Percentiles rank a stretch among this genome's conserved stretches.
phyloP scores from a whole-genome alignment of 2,113 vertebrate species.

The Delphinus delphis region DNA sequence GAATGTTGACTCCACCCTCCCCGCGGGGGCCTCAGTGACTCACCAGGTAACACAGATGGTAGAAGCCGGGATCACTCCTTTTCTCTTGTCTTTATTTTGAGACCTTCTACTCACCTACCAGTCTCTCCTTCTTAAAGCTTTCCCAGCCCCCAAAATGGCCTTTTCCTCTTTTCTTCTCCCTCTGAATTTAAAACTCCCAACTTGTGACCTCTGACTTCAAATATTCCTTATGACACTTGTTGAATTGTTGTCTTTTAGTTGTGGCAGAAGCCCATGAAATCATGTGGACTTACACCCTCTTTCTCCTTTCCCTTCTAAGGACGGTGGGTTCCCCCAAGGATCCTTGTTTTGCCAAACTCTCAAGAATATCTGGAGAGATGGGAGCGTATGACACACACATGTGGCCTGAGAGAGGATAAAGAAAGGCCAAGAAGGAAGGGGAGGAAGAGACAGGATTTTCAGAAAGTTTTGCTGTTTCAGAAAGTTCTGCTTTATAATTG shows the following conservation, averaged over 20 bases:
- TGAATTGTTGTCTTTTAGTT: background rate
- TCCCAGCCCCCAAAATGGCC: background rate
- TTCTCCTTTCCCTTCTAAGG: background rate
- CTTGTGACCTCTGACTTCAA: background rate
- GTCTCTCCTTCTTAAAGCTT: background rate
- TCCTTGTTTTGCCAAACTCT: background rate
- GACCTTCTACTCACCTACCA: background rate
- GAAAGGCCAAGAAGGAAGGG: background rate
- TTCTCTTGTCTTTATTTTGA: background rate
- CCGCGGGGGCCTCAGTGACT: background rate
- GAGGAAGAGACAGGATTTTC: background rate
- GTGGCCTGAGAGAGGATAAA: background rate
- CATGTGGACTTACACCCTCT: background rate
- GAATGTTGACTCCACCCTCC: rapidly evolving
- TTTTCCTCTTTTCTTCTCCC: background rate
- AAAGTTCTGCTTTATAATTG: background rate
- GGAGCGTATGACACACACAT: rapidly evolving
- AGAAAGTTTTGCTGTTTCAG: background rate
- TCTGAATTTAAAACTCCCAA: background rate
- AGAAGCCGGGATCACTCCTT: background rate
- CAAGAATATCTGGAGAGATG: background rate
- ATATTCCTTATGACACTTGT: background rate
- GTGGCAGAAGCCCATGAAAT: background rate
- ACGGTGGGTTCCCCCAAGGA: background rate
- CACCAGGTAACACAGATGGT: background rate